These are phyloP conservation scores for Lithophane semibrunnea DNA, from an alignment of 2,888 invertebrate species.

Conservation along the genomic window DNA sequence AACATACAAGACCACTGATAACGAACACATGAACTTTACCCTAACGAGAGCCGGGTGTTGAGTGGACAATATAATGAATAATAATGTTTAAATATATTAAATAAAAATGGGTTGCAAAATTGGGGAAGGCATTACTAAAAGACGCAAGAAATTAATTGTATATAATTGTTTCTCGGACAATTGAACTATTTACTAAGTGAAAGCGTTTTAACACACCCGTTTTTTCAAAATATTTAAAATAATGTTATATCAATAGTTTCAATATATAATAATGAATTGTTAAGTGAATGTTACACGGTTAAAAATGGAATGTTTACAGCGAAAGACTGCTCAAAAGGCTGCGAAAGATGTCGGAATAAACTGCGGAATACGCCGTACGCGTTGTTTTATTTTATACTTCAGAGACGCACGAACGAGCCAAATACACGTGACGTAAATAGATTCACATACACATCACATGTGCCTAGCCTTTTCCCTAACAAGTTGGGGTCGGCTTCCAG, in stretches of 20 bases:
- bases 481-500: too few relatives aligned
- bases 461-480: too few relatives aligned
- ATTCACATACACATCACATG: too few relatives aligned
- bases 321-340: slow-evolving; percentile 41
- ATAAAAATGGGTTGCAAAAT: not conserved
- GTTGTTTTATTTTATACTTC: slow-evolving; percentile 29
- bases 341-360: slow-evolving; percentile 36
- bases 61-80: slow-evolving; percentile 29
- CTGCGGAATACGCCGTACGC: not conserved
- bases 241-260: slow-evolving; percentile 16
- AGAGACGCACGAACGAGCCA: too few relatives aligned
- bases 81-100: slow-evolving; percentile 13
- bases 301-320: slow-evolving; percentile 32
- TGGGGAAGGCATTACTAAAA: not conserved
- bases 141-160: not conserved
- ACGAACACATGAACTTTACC: slow-evolving; percentile 43
- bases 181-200: not conserved
- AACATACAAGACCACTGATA: not conserved
- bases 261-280: slow-evolving; percentile 23
- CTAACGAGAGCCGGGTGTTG: slow-evolving; percentile 16
- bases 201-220: not conserved
- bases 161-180: slow-evolving; percentile 7
- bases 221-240: slow-evolving; percentile 11
- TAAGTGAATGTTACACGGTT: slow-evolving; percentile 27
- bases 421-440: too few relatives aligned